Conservation (phyloP, 2,113 vertebrate species). For the Oryctolagus cuniculus region DNA sequence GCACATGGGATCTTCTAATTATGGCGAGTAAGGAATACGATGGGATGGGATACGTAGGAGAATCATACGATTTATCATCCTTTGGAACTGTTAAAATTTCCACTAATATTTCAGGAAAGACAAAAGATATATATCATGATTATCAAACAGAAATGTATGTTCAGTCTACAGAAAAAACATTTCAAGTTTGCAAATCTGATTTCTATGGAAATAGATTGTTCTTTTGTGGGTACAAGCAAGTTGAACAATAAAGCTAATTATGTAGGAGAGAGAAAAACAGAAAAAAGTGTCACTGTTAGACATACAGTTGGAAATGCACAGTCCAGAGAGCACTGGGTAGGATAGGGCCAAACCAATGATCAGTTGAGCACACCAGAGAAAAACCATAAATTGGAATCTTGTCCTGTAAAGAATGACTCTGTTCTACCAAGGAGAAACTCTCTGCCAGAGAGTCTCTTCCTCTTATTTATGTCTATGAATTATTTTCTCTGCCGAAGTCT, state of each 20-base stretch:
- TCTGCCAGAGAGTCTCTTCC: constrained; percentile 1
- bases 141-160: not conserved
- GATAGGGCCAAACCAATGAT: not conserved
- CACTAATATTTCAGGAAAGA: not conserved
- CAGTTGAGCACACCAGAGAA: not conserved
- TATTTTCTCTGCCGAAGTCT: constrained; percentile 22
- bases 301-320: not conserved
- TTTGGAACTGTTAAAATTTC: not conserved
- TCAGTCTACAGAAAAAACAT: not conserved
- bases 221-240: not conserved
- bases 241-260: not conserved
- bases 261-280: not conserved
- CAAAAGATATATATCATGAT: not conserved
- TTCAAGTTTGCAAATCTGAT: not conserved
- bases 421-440: constrained; percentile 15
- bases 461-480: constrained; percentile 48
- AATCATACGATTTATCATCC: not conserved
- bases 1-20: not conserved
- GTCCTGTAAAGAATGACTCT: constrained; percentile 34
- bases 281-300: not conserved
- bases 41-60: not conserved
- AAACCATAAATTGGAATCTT: constrained; percentile 30
- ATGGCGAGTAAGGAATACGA: not conserved
- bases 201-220: not conserved
- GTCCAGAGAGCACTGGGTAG: not conserved